phyloP scores from a whole-genome alignment of 2,113 vertebrate species.

The Aegithalos caudatus region DNA sequence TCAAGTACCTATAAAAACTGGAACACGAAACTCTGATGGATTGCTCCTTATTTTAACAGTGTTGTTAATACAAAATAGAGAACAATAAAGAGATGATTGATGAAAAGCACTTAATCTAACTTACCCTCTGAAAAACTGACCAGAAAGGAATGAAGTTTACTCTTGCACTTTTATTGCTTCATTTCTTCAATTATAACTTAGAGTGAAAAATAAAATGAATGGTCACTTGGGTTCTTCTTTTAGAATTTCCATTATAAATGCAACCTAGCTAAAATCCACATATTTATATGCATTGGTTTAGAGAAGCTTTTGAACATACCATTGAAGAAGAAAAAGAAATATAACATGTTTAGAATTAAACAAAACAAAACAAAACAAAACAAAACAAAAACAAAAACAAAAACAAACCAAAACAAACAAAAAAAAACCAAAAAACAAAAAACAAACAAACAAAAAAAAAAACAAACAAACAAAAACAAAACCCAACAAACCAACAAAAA shows the following conservation, averaged over 20 bases:
- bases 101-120: neutral
- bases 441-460: too few species aligned
- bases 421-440: neutral
- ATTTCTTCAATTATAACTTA: neutral
- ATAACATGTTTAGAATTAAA: neutral
- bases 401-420: too few species aligned
- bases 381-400: neutral
- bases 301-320: neutral
- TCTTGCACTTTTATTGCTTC: neutral
- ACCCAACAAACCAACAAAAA: neutral
- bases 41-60: neutral
- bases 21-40: neutral
- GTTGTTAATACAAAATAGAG: neutral
- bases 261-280: neutral
- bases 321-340: neutral
- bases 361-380: too few species aligned
- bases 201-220: neutral
- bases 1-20: neutral
- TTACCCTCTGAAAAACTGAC: neutral
- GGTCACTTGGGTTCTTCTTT: neutral
- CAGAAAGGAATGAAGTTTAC: neutral
- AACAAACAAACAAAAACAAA: too few species aligned
- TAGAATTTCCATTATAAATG: neutral
- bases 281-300: neutral
- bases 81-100: neutral